Base-by-base conservation (phyloP, 2,113 vertebrate species). In the Steatornis caripensis region DNA sequence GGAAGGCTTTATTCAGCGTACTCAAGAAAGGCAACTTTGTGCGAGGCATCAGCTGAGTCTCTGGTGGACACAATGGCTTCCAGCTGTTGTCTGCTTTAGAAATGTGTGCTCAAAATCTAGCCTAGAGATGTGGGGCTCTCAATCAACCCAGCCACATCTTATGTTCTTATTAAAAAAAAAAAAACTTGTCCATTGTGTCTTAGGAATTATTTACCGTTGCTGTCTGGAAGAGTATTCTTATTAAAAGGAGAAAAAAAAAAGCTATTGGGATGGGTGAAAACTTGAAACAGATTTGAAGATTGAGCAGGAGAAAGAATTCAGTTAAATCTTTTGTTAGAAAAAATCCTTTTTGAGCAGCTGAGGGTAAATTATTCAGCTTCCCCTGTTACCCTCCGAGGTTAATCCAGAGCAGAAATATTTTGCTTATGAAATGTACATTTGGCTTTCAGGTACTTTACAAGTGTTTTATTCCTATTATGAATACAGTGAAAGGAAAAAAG, bases 361-460 rank as follows among this genome's bases (percentile, higher is more conserved):
- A 84, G 39, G 29, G 41, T 78, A 72, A 70, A 55, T 82, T 87
- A 71, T 57, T 87, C 39, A 61, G 5, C 29, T 87, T 82, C 32
- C 12, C 9, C 45, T 0, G 0, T 87, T 70, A 48, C 24, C 54
- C 39, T 83, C 15, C 1, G 8, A 17, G 4, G 0, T 91, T 90
- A 91, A 78, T 80, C 18, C 41, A 86, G 49, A 66, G 41, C 18
- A 77, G 70, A 86, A 93, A 29, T 91, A 87, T 69, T 87, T 87
- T 94, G 24, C 54, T 91, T 84, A 36, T 74, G 66, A 83, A 94
- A 62, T 49, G 20, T 61, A 36, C 13, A 11, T 80, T 53, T 37
- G 66, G 32, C 36, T 94, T 87, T 90, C 78, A 76, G 24, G 49
- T 58, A 34, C 34, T 95, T 89, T 55, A 45, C 9, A 74, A 54